Evolutionary conservation across 2,888 invertebrate species (phyloP).

Genomic region (Dendrolimus pini): DNA sequence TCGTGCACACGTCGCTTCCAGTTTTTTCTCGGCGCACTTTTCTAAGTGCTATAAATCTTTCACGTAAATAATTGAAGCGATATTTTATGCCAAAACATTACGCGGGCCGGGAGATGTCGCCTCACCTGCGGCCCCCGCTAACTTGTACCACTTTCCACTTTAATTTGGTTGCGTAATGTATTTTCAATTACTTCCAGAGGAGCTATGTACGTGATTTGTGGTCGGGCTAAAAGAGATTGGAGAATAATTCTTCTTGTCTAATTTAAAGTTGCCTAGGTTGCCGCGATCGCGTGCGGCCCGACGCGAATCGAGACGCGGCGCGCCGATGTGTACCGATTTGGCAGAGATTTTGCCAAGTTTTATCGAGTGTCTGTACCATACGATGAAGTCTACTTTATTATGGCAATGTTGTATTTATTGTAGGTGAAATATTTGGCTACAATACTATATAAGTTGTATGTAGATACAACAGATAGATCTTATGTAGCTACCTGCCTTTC

Average conservation of each 20-base stretch:
- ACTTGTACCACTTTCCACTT: constrained; percentile 75
- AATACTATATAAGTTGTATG: no score
- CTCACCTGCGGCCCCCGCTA: constrained; percentile 66
- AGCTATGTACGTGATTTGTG: constrained; percentile 67
- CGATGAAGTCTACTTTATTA: background rate
- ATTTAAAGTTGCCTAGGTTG: constrained; percentile 51
- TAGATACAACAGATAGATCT: no score
- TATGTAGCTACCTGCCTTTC: no score
- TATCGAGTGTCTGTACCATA: background rate
- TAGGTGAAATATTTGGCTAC: no score
- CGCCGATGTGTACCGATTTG: background rate
- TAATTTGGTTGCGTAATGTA: constrained; percentile 77
- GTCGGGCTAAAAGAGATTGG: constrained; percentile 60
- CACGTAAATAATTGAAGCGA: constrained; percentile 78
- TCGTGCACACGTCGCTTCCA: constrained; percentile 72
- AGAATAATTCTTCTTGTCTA: constrained; percentile 59
- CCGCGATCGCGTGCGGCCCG: background rate
- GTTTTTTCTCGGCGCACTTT: constrained; percentile 75
- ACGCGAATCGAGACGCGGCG: background rate
- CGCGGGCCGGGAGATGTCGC: constrained; percentile 65
- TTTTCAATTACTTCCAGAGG: constrained; percentile 74
- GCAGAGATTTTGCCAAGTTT: background rate
- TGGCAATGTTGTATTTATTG: background rate
- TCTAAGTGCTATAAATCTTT: constrained; percentile 75
- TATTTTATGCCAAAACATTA: constrained; percentile 78